Conservation (phyloP, 2,888 invertebrate species). For the Meiosimyza decipiens region DNA sequence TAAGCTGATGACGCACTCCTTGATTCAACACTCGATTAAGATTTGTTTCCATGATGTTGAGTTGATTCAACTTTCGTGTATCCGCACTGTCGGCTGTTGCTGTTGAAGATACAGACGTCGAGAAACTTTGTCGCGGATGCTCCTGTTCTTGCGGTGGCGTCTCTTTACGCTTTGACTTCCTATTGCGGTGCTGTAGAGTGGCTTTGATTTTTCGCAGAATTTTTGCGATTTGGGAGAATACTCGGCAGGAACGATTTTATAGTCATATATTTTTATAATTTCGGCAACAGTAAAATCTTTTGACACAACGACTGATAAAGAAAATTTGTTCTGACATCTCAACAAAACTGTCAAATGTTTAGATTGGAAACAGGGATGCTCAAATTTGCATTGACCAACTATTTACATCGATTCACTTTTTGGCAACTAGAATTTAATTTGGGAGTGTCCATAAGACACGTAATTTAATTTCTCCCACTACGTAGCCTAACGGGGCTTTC, state of each 20-base stretch:
- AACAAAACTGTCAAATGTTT: too few relatives aligned
- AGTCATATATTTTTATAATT: not conserved
- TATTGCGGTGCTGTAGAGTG: constrained; percentile 59
- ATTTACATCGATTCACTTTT: too few relatives aligned
- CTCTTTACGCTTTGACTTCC: constrained; percentile 55
- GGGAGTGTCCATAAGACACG: too few relatives aligned
- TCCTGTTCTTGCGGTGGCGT: constrained; percentile 16
- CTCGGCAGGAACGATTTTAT: constrained; percentile 7
- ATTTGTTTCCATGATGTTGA: constrained; percentile 53
- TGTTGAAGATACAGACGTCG: constrained; percentile 28
- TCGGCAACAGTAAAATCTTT: too few relatives aligned
- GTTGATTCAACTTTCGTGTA: constrained; percentile 10
- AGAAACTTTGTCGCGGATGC: constrained; percentile 10
- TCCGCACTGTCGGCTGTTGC: constrained; percentile 12
- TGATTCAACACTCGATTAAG: constrained; percentile 60
- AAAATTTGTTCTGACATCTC: too few relatives aligned
- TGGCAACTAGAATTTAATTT: too few relatives aligned
- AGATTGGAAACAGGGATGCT: too few relatives aligned
- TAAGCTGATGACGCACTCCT: constrained; percentile 61
- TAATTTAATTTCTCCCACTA: too few relatives aligned
- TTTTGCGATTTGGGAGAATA: constrained; percentile 52
- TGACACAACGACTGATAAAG: too few relatives aligned
- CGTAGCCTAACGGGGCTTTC: too few relatives aligned
- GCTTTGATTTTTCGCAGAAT: constrained; percentile 65
- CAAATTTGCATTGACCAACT: too few relatives aligned